Base-by-base conservation (phyloP, 2,888 invertebrate genomes). In the Catocala sponsa region DNA sequence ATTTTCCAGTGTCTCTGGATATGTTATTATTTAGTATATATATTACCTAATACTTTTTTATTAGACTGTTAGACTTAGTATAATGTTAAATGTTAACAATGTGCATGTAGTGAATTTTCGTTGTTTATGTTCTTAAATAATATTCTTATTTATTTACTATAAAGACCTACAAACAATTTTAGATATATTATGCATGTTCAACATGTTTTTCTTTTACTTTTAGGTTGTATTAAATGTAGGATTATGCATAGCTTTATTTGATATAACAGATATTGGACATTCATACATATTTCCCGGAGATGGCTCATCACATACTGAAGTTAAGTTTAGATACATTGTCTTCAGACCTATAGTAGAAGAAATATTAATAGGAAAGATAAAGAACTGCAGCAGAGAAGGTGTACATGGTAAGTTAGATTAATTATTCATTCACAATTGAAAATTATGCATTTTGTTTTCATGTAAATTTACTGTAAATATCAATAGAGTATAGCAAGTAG, bases 281-380 rank as follows among this genome's bases (percentile, higher is more conserved):
- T 99, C 99, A 0, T 98, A 97, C 78, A 98, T 99, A 80, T 97
- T 99, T 81, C 99, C 99, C 55, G 98, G 99, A 0, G 99, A 99
- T 95, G 99, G 99, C 2, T 97, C 98, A 2, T 98, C 98, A 13
- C 98, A 99, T 81, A 99, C 99, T 0, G 97, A 98, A 93, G 99
- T 99, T 0, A 95, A 96, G 75, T 99, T 99, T 88, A 96, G 99
- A 51, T 99, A 97, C 86, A 97, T 99, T 49, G 98, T 99, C 0
- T 99, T 99, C 85, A 96, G 99, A 55, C 99, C 99, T 0, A 97
- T 98, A 81, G 96, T 98, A 70, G 99, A 99, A 91, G 99, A 99
- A 94, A 97, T 99, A 60, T 89, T 99, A 11, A 95, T 97, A 65
- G 99, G 99, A 5, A 99, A 98, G 94, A 98, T 99, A 69, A 96